Evolutionary conservation across 2,113 vertebrate species (phyloP), one percentile per base, ranked within the genome.

Genomic region (Ciconia maguari): DNA sequence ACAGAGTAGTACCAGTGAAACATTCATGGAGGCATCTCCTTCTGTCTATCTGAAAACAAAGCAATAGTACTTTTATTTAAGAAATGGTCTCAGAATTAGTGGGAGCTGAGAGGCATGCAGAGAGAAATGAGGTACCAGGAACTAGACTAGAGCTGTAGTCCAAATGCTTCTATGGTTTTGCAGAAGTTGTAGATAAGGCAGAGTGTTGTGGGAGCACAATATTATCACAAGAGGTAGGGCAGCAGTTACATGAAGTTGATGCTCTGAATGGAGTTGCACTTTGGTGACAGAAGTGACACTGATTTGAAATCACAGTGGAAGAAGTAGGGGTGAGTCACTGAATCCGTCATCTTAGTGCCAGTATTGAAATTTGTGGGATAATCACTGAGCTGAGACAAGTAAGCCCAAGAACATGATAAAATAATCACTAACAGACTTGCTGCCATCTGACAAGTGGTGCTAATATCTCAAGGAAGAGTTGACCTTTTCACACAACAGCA

Each of bases 371-470:
- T 61, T 51, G 60, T 16, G 11, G 41, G 36, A 68, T 85, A 52
- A 58, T 82, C 66, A 29, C 54, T 46, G 64, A 77, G 46, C 55
- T 41, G 64, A 86, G 68, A 55, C 77, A 65, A 57, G 11, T 51
- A 76, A 90, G 26, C 18, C 32, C 29, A 84, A 60, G 51, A 95
- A 84, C 11, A 14, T 51, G 72, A 48, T 65, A 83, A 75, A 95
- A 87, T 86, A 92, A 90, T 60, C 44, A 55, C 29, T 38, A 62
- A 34, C 86, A 96, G 60, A 89, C 83, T 78, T 89, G 9, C 24
- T 87, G 52, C 80, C 61, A 49, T 79, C 77, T 97, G 86, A 58
- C n/a, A 81, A 90, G 58, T 32, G n/a, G 20, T 91, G 57, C 68
- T 83, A 5, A 10, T 75, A 60, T 20, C 91, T 92, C 61, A 55